These are phyloP conservation scores for Chelonia mydas DNA, from an alignment of 2,797 vertebrate genomes.

Conservation along the genomic window DNA sequence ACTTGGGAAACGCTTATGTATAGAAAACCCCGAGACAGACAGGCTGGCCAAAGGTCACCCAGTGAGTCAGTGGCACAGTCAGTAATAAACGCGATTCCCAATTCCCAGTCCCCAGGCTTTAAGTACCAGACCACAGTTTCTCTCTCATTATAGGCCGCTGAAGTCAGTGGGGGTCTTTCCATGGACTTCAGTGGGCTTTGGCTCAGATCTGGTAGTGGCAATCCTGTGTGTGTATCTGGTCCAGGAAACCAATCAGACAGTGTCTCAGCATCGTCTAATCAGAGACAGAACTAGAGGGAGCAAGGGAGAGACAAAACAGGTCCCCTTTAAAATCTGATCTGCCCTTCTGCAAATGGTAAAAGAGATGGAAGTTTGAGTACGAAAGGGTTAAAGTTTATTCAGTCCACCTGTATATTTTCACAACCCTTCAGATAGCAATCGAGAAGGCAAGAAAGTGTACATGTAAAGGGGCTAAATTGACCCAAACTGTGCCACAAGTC, in stretches of 20 bases:
- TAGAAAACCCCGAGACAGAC: neutral
- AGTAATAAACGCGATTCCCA: neutral
- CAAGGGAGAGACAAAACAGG: too few relatives aligned
- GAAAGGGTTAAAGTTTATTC: constrained; percentile 17
- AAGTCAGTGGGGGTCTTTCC: neutral
- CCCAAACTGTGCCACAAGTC: constrained; percentile 27
- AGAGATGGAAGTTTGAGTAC: neutral
- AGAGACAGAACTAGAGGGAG: neutral
- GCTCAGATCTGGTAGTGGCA: neutral
- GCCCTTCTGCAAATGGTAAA: rapidly evolving
- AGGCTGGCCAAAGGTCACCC: neutral
- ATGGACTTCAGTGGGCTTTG: neutral
- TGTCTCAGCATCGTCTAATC: neutral
- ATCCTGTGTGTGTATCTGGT: neutral
- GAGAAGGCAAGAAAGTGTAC: constrained; percentile 42
- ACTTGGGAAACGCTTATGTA: neutral
- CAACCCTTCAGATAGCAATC: constrained; percentile 15
- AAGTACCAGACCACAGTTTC: rapidly evolving
- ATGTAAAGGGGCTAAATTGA: constrained; percentile 24
- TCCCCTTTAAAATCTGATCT: neutral
- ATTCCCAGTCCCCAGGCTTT: neutral
- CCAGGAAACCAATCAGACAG: neutral
- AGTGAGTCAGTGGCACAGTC: neutral
- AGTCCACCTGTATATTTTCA: constrained; percentile 62
- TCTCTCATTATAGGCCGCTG: rapidly evolving